Conservation (phyloP, 2,888 invertebrate species). For the Ichneumoninae sp. region DNA sequence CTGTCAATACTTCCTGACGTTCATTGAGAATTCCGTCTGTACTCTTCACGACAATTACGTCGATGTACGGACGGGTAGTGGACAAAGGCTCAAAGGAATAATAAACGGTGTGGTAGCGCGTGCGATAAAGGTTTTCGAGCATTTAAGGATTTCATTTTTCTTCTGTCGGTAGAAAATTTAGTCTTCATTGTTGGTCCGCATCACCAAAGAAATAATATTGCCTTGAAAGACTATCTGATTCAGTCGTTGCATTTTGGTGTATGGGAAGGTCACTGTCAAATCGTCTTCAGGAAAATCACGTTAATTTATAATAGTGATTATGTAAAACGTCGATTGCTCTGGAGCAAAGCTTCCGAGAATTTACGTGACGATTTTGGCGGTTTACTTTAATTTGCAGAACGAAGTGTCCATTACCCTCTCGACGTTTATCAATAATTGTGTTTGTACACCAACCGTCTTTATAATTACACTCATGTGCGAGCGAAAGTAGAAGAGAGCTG, state of each 20-base stretch:
- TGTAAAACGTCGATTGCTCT: too few relatives aligned
- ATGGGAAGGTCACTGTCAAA: too few relatives aligned
- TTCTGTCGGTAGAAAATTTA: background rate
- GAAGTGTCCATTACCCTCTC: background rate
- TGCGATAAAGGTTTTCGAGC: background rate
- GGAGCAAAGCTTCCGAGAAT: too few relatives aligned
- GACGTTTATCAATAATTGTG: background rate
- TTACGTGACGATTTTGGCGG: too few relatives aligned
- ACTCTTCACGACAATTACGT: background rate
- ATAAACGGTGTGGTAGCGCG: background rate
- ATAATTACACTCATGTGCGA: too few relatives aligned
- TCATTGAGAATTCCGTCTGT: conserved; percentile 10
- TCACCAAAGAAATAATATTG: background rate
- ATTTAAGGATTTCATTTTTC: background rate
- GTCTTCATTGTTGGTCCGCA: background rate
- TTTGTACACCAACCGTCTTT: background rate
- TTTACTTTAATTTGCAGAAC: too few relatives aligned
- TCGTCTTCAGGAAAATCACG: too few relatives aligned
- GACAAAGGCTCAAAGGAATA: conserved; percentile 9
- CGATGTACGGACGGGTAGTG: background rate
- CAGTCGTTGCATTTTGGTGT: too few relatives aligned
- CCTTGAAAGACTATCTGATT: too few relatives aligned
- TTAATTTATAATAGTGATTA: too few relatives aligned
- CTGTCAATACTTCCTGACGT: background rate
- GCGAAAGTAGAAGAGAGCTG: too few relatives aligned